Evolutionary conservation across 2,113 vertebrate genomes (phyloP).

Genomic region (Loxodonta africana): DNA sequence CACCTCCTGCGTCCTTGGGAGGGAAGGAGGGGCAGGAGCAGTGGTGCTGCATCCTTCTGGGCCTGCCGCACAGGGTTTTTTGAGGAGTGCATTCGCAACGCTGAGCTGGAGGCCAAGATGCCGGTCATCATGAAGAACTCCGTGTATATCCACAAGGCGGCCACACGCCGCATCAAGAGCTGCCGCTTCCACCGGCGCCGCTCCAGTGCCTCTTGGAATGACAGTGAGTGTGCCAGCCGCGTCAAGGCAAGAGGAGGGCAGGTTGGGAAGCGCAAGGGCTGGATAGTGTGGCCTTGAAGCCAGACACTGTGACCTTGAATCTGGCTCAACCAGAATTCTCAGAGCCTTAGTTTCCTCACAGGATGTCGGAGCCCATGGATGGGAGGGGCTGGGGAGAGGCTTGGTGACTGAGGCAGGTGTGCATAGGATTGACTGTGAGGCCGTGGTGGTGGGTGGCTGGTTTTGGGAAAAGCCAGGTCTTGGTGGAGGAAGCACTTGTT

Average conservation of each 20-base stretch:
- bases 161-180: slow-evolving; percentile 97
- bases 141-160: slow-evolving; percentile 97
- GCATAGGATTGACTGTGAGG: neutral
- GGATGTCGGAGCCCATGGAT: rapidly evolving
- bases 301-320: neutral
- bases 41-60: rapidly evolving
- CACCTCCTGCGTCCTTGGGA: neutral
- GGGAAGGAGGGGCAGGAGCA: neutral
- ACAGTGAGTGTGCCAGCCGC: slow-evolving; percentile 73
- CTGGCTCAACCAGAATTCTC: neutral
- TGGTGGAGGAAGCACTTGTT: neutral
- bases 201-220: slow-evolving; percentile 91
- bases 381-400: neutral
- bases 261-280: neutral
- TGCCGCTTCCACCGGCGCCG: slow-evolving; percentile 95
- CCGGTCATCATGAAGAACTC: slow-evolving; percentile 99
- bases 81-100: slow-evolving; percentile 97
- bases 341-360: neutral
- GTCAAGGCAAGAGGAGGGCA: neutral
- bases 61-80: slow-evolving; percentile 92
- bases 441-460: neutral
- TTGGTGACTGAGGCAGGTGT: neutral
- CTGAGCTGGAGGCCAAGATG: slow-evolving; percentile 97
- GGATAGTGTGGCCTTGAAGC: neutral
- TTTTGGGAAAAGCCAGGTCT: neutral